Evolutionary conservation across 1,140 invertebrate species (phyloP), one percentile per base, ranked within the genome.

Genomic region (Lepidotrigona ventralis): DNA sequence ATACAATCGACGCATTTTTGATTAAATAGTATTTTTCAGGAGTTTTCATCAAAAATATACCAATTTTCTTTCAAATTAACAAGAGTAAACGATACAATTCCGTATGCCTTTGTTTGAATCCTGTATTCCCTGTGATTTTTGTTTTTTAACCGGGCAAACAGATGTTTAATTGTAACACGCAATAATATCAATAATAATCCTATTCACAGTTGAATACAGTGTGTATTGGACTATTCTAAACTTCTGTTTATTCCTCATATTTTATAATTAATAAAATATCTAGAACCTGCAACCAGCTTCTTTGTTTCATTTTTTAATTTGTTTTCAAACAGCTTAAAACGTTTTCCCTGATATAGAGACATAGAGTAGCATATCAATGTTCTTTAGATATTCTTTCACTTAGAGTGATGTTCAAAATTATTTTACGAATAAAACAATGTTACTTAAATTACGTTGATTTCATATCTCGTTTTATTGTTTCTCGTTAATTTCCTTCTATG

Each of bases 241-340:
- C 21, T 78, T 70, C 8, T 71, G 56, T 83, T 19, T 21, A 68
- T 78, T 83, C 5, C 23, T 66, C 17, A 23, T 81, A 64, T 23
- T 60, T 75, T 77, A 53, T 21, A 53, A 77, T 69, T 23, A 53
- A 51, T 56, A 15, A 14, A n/a, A 2, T 33, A 56, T 2, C 64
- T 64, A 68, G 9, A 70, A 75, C 17, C 26, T 53, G 74, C 81
- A 78, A 70, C 81, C 81, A 83, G 81, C 81, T 83, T 78, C 74
- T 83, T 83, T 78, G 8, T 83, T 78, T 54, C n/a, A 69, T 53
- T 83, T n/a, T 3, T 78, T 77, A 29, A 75, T 69, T 56, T 77
- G 8, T 46, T 15, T 23, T n/a, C n/a, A 39, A 26, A 4, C 11
- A 33, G 21, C 6, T 73, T 19, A 54, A 39, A 63, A 21, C 54